Percentiles rank a stretch among this genome's conserved stretches.
Conservation (phyloP, 2,888 invertebrate species). For the Phytoseiulus persimilis region DNA sequence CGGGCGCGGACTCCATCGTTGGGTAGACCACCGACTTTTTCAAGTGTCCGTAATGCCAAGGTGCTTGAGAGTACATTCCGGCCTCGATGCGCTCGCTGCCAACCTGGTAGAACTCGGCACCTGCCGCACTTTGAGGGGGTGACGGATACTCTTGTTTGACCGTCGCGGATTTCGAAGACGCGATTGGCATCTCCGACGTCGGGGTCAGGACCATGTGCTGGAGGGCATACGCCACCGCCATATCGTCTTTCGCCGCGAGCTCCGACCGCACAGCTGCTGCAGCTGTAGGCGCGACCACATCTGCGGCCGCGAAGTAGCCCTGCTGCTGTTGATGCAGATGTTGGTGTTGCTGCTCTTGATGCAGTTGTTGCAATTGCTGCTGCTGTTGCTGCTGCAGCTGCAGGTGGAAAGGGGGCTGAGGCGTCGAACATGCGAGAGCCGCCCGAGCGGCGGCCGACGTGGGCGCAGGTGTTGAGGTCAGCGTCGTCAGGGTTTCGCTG, state of each 20-base stretch:
- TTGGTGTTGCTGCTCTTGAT: not conserved
- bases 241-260: not conserved
- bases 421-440: not conserved
- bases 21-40: slow-evolving; percentile 1
- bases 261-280: slow-evolving; percentile 39
- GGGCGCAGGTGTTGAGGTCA: not conserved
- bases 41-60: not conserved
- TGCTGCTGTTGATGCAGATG: slow-evolving; percentile 19
- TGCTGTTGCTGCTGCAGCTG: slow-evolving; percentile 41
- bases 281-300: slow-evolving; percentile 46
- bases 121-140: slow-evolving; percentile 21
- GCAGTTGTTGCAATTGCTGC: slow-evolving; percentile 42
- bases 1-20: not conserved
- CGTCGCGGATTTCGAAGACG: slow-evolving; percentile 12
- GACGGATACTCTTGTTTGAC: slow-evolving; percentile 36
- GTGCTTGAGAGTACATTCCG: not conserved
- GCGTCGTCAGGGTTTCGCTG: not conserved
- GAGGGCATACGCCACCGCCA: slow-evolving; percentile 40
- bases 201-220: not conserved
- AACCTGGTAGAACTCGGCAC: not conserved
- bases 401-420: slow-evolving; percentile 48
- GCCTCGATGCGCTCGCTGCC: not conserved
- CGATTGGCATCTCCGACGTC: not conserved
- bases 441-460: slow-evolving; percentile 36
- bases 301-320: slow-evolving; percentile 45